phyloP scores from a whole-genome alignment of 30 jellyfish, hydroid and myxozoan genomes.

The Hydra vulgaris region DNA sequence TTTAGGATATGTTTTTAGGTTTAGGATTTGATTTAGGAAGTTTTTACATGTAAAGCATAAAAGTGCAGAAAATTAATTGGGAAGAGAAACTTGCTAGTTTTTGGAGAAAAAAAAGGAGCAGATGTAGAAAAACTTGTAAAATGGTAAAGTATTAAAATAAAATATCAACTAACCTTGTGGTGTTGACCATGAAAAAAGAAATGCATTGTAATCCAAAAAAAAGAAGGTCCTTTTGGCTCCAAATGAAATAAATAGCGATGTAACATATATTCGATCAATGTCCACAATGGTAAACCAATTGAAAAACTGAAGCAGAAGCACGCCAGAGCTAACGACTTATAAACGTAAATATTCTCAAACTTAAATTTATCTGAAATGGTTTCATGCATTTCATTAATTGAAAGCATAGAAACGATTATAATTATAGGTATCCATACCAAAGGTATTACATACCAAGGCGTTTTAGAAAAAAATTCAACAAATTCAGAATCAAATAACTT shows the following conservation, averaged over 20 bases:
- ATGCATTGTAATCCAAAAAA: conserved; percentile 58
- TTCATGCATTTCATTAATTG: conserved; percentile 1
- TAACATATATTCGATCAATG: conserved; percentile 59
- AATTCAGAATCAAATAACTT: conserved; percentile 34
- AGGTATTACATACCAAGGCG: conserved; percentile 80
- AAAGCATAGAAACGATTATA: neutral
- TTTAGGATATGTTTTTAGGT: too few relatives aligned
- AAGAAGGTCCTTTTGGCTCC: conserved; percentile 46
- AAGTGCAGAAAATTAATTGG: too few relatives aligned
- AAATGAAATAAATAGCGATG: conserved; percentile 70
- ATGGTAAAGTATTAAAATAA: neutral
- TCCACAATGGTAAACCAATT: conserved; percentile 55
- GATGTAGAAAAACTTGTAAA: too few relatives aligned
- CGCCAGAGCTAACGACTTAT: neutral
- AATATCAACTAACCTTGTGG: conserved; percentile 51
- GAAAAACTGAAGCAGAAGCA: neutral
- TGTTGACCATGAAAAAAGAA: conserved; percentile 82
- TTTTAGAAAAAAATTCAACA: conserved; percentile 52
- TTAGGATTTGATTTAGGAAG: too few relatives aligned
- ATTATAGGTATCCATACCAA: conserved; percentile 67
- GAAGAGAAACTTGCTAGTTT: too few relatives aligned
- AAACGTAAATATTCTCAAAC: neutral
- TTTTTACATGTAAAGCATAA: too few relatives aligned
- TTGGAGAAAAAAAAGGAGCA: too few relatives aligned
- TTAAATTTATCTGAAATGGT: neutral